phyloP scores from a whole-genome alignment of 1,140 invertebrate species.

The Hycleus cichorii region DNA sequence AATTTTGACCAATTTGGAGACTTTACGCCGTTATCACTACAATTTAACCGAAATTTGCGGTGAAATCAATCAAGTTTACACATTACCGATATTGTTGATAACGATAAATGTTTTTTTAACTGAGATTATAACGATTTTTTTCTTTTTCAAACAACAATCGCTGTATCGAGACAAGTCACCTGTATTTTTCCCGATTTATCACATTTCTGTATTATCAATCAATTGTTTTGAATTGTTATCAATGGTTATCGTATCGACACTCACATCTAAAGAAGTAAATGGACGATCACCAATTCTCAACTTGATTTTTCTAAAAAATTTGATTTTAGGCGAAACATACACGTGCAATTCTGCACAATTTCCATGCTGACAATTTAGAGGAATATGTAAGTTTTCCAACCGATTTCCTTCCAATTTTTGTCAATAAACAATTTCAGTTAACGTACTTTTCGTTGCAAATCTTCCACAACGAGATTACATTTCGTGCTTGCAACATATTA shows the following conservation, averaged over 20 bases:
- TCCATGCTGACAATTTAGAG: not conserved
- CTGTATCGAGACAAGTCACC: not conserved
- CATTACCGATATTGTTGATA: not conserved
- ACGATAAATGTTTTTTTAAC: not conserved
- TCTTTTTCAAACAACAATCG: not conserved
- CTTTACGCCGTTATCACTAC: not conserved
- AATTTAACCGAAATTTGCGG: not conserved
- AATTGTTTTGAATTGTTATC: not conserved
- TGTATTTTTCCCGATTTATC: not conserved
- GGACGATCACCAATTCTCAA: not conserved
- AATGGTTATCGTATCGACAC: not conserved
- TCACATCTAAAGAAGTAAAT: not conserved
- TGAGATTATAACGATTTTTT: not conserved
- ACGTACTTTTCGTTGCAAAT: slow-evolving; percentile 4
- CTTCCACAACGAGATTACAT: not conserved
- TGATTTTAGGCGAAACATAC: slow-evolving; percentile 4
- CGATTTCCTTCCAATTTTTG: not conserved
- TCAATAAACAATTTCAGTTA: not conserved
- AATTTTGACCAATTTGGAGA: not conserved
- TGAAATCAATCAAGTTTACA: slow-evolving; percentile 1
- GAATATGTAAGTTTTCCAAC: not conserved
- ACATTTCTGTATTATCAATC: not conserved
- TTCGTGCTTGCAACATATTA: slow-evolving; percentile 1
- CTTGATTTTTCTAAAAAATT: not conserved
- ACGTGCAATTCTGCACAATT: not conserved